Base-by-base conservation (phyloP, 2,113 vertebrate species). In the Atrichornis clamosus region DNA sequence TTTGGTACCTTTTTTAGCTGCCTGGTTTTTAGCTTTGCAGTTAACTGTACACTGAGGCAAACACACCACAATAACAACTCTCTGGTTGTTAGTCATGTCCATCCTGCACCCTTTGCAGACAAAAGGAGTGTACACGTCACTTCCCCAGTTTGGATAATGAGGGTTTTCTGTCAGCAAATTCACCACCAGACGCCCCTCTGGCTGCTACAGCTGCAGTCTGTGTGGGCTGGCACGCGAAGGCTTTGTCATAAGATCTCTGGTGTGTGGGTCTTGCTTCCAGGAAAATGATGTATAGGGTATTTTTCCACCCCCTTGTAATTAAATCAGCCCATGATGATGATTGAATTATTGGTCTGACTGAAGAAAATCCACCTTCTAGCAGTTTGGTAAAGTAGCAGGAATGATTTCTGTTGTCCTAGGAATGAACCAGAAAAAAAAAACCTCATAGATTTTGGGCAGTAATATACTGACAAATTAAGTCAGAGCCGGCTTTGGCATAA, bases 191-290 rank as follows among this genome's bases (percentile, higher is more conserved):
- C 41, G 8, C 64, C 75, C 78, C 83, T 88, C 63, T 94, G 94
- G 88, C 95, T 92, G 67, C 74, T 62, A 13, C 90, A 94, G 90
- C 94, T 70, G 85, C 88, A 83, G 27, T 20, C 94, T 92, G 88
- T 72, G 79, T 24, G 9, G 84, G 69, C 90, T 96, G 94, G 90
- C 95, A 87, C 3, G 6, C 5, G 0, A 91, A 39, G 62, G n/a
- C 74, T 91, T 87, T 84, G 73, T 91, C 87, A 32, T 42, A 6
- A 82, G 28, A 85, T 56, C 70, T 95, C 87, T 91, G 77, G 9
- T 82, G 63, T 49, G 70, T 3, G 13, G 63, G 35, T 94, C 85
- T 76, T 65, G 78, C 72, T 90, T 93, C 90, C 93, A 95, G 82
- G 75, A 87, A 78, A 90, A 93, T 86, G 90, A 85, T 11, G 7